Base-by-base conservation (phyloP, 2,888 invertebrate genomes). In the Tuta absoluta region DNA sequence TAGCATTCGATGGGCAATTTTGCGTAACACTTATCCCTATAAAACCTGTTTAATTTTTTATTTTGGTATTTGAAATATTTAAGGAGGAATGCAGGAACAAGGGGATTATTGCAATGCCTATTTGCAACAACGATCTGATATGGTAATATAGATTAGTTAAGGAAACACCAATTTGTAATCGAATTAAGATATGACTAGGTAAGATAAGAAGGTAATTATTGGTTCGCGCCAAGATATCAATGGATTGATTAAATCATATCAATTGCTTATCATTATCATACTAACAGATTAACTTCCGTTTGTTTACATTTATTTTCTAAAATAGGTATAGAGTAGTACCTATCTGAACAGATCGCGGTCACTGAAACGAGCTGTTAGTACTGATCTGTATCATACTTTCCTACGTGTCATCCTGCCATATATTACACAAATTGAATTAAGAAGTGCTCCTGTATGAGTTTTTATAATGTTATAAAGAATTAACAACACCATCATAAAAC, bases 221-320 rank as follows among this genome's bases (percentile, higher is more conserved):
- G 17, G 17, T 45, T 45, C 17, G 45, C 45, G n/a, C 45, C 45
- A 45, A 45, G 45, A 45, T 45, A 45, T 45, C 45, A 45, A 45
- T 45, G 8, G 0, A 45, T 45, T 45, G 5, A 45, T n/a, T 45
- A 17, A 17, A 17, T 11, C n/a, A 4, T 45, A 45, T 45, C 45
- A 45, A 33, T 8, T 33, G 10, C 33, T 33, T 33, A 33, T 33
- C 33, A 8, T 33, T n/a, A 7, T 33, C 10, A 33, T 33, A 33
- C 10, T 45, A 45, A 45, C 45, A n/a, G 45, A 45, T 45, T 45
- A 45, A n/a, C 45, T 45, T 7, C 45, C 17, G 17, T 45, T 45
- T 45, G 45, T 45, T 45, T 45, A 45, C 17, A 17, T 45, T 45
- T 45, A 4, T n/a, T 45, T 7, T 17, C n/a, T 45, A 45, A 2